phyloP scores from a whole-genome alignment of 2,888 invertebrate genomes.

The Mimumesa dahlbomi region DNA sequence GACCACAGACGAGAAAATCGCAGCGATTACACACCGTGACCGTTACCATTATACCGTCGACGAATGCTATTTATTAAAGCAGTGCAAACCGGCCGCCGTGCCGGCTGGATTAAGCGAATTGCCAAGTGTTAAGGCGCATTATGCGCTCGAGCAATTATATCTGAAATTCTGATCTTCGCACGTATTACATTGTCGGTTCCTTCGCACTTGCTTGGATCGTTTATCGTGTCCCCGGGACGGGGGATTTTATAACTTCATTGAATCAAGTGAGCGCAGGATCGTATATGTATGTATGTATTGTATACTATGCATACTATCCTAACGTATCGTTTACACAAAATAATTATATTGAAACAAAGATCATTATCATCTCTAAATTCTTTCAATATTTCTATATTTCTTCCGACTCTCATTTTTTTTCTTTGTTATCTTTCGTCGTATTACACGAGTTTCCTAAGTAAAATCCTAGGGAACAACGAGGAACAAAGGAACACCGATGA shows the following conservation, averaged over 20 bases:
- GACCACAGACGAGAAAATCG: slow-evolving; percentile 63
- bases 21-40: slow-evolving; percentile 63
- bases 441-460: too few species aligned
- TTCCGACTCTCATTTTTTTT: too few species aligned
- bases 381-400: too few species aligned
- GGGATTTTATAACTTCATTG: slow-evolving; percentile 41
- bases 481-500: background rate
- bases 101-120: slow-evolving; percentile 46
- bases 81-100: slow-evolving; percentile 31
- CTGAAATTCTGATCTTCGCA: slow-evolving; percentile 45
- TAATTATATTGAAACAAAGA: too few species aligned
- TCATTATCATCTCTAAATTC: too few species aligned
- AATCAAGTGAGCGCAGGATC: background rate
- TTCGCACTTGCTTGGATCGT: background rate
- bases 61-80: slow-evolving; percentile 65
- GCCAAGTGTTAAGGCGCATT: slow-evolving; percentile 54
- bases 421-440: too few species aligned
- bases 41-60: slow-evolving; percentile 64
- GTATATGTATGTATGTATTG: background rate
- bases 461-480: background rate
- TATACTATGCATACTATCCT: too few species aligned
- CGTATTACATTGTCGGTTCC: background rate
- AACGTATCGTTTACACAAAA: too few species aligned
- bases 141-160: slow-evolving; percentile 48
- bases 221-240: background rate